Conservation (phyloP, 2,888 invertebrate genomes). For the Volucella inflata region DNA sequence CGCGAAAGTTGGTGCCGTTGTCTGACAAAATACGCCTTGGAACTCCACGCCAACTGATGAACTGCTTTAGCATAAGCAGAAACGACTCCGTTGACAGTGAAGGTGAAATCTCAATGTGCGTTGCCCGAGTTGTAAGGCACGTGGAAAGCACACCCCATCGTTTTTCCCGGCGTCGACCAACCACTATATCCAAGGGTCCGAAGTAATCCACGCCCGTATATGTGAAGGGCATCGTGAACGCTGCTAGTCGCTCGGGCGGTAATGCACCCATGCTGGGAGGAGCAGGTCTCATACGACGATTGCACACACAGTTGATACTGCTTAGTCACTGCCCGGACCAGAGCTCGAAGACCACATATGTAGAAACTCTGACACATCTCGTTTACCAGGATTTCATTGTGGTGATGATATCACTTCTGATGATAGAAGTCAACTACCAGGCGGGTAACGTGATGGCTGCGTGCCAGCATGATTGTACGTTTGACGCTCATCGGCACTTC, state of each 20-base stretch:
- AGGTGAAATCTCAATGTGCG: no score
- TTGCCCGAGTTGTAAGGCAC: slow-evolving; percentile 52
- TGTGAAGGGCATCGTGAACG: slow-evolving; percentile 37
- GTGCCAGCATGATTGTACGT: no score
- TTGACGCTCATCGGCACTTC: slow-evolving; percentile 13
- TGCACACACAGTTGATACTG: slow-evolving; percentile 35
- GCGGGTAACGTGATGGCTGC: neutral
- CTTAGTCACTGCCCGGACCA: slow-evolving; percentile 31
- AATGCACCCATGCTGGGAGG: slow-evolving; percentile 45
- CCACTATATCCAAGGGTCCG: no score
- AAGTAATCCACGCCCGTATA: slow-evolving; percentile 57
- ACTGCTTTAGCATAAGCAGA: slow-evolving; percentile 50
- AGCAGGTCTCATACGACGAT: slow-evolving; percentile 16
- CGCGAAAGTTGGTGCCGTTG: no score
- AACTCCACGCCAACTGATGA: slow-evolving; percentile 42
- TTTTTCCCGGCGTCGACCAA: no score
- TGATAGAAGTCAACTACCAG: slow-evolving; percentile 39
- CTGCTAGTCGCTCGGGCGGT: slow-evolving; percentile 38
- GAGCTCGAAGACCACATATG: slow-evolving; percentile 20
- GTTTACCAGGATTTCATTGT: slow-evolving; percentile 47
- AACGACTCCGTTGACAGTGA: slow-evolving; percentile 56
- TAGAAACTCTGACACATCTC: slow-evolving; percentile 47
- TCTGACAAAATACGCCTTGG: no score
- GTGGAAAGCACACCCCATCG: slow-evolving; percentile 57
- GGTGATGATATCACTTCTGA: slow-evolving; percentile 39